A percentile compares a stretch with the other conserved stretches of the same genome.
phyloP scores from a whole-genome alignment of 2,888 invertebrate genomes.

The Ophion obscuratus region DNA sequence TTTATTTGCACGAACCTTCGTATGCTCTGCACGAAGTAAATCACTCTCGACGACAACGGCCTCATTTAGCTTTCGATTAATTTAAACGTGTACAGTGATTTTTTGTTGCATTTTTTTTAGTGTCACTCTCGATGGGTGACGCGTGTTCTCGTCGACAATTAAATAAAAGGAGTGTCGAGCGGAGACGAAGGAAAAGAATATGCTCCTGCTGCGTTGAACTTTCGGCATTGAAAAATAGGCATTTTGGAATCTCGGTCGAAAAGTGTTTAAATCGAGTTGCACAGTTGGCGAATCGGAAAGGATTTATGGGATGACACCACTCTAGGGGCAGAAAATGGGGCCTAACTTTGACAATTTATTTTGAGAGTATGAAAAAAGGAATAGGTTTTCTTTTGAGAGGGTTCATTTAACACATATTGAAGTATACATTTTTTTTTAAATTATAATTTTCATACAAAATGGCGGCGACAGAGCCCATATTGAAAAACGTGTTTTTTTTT shows the following conservation, averaged over 20 bases:
- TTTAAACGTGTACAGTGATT: constrained; percentile 7
- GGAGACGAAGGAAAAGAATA: neutral
- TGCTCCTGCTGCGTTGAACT: neutral
- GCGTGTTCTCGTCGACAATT: neutral
- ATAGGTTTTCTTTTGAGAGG: too few species aligned
- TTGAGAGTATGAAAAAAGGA: too few species aligned
- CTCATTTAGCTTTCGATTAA: constrained; percentile 30
- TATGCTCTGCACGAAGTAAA: constrained; percentile 60
- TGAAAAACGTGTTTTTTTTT: too few species aligned
- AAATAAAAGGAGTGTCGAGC: neutral
- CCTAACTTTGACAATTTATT: too few species aligned
- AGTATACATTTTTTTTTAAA: too few species aligned
- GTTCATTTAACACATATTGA: too few species aligned
- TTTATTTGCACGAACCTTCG: constrained; percentile 74
- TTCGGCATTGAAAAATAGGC: neutral
- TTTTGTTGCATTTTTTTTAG: constrained; percentile 15
- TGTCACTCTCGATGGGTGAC: neutral
- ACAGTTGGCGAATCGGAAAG: neutral
- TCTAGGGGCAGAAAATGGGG: too few species aligned
- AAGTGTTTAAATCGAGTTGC: neutral
- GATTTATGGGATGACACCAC: too few species aligned
- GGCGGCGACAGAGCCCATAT: too few species aligned
- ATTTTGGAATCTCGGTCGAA: neutral
- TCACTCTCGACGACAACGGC: constrained; percentile 48
- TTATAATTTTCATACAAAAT: too few species aligned